Evolutionary conservation across 1,140 invertebrate species (phyloP).

Genomic region (Choristoneura fumiferana): DNA sequence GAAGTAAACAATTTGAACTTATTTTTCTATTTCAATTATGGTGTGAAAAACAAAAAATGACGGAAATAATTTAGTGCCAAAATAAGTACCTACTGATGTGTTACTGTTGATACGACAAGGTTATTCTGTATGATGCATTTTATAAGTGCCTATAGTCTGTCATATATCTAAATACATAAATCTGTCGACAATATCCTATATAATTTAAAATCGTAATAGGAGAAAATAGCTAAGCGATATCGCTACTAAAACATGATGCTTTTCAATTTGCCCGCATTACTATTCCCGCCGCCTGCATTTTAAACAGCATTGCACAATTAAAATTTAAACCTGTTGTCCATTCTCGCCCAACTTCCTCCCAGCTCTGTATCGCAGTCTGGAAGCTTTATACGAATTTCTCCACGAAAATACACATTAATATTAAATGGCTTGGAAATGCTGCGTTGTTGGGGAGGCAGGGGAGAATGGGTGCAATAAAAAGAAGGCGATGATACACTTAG

Average conservation of each 20-base stretch:
- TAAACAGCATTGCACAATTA: slow-evolving; percentile 45
- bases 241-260: not conserved
- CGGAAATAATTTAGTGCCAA: too few relatives aligned
- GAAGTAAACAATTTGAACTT: too few relatives aligned
- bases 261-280: slow-evolving; percentile 4
- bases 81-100: too few relatives aligned
- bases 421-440: slow-evolving; percentile 77
- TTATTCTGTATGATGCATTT: too few relatives aligned
- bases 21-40: too few relatives aligned
- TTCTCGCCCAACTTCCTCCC: slow-evolving; percentile 46
- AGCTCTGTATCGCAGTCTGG: slow-evolving; percentile 65
- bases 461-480: slow-evolving; percentile 64
- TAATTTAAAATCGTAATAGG: too few relatives aligned
- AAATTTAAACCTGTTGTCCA: slow-evolving; percentile 65
- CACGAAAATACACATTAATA: slow-evolving; percentile 78
- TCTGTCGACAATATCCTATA: too few relatives aligned
- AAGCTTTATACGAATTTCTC: slow-evolving; percentile 73
- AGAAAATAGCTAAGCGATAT: too few relatives aligned
- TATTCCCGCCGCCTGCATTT: slow-evolving; percentile 12
- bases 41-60: too few relatives aligned
- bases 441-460: slow-evolving; percentile 53
- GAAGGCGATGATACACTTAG: slow-evolving; percentile 62
- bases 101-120: too few relatives aligned
- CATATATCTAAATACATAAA: too few relatives aligned
- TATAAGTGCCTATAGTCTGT: too few relatives aligned